These are phyloP conservation scores for Drosophila sulfurigaster DNA, from an alignment of 1,140 invertebrate species.

Conservation along the genomic window DNA sequence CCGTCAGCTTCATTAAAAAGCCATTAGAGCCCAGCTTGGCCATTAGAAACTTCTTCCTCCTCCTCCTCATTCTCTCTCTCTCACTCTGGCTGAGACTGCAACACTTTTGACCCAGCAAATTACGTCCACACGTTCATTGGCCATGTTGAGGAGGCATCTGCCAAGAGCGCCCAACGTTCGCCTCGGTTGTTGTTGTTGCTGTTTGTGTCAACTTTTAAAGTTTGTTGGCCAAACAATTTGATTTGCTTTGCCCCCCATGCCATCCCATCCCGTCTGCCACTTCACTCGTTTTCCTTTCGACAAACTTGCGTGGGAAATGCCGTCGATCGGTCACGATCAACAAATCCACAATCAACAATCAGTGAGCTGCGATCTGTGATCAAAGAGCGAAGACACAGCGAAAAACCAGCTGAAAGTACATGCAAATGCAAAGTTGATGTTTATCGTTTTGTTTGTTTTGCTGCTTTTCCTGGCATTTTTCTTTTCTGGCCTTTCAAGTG, in stretches of 20 bases:
- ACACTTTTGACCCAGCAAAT: conserved; percentile 41
- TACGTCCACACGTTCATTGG: conserved; percentile 21
- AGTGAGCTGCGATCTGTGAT: conserved; percentile 17
- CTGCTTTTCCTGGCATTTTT: conserved; percentile 21
- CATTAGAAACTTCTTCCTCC: conserved; percentile 53
- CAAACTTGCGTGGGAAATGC: conserved; percentile 76
- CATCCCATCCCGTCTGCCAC: neutral
- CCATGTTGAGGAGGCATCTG: conserved; percentile 13
- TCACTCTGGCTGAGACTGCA: conserved; percentile 28
- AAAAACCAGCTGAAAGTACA: conserved; percentile 44
- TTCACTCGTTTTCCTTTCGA: conserved; percentile 21
- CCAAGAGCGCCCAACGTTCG: neutral
- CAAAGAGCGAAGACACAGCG: conserved; percentile 4
- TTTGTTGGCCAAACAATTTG: conserved; percentile 13
- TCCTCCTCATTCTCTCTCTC: too few species aligned
- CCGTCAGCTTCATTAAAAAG: conserved; percentile 71
- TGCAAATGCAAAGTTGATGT: conserved; percentile 75
- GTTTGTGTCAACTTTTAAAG: conserved; percentile 6
- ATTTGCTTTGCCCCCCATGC: conserved; percentile 1
- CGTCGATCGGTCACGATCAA: conserved; percentile 71
- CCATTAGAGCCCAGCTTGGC: conserved; percentile 57
- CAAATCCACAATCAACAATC: conserved; percentile 35
- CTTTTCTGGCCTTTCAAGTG: conserved; percentile 62
- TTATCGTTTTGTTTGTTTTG: conserved; percentile 51
- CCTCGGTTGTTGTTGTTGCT: neutral